Conservation (phyloP, 2,797 vertebrate species). For the Naso thynnoides region DNA sequence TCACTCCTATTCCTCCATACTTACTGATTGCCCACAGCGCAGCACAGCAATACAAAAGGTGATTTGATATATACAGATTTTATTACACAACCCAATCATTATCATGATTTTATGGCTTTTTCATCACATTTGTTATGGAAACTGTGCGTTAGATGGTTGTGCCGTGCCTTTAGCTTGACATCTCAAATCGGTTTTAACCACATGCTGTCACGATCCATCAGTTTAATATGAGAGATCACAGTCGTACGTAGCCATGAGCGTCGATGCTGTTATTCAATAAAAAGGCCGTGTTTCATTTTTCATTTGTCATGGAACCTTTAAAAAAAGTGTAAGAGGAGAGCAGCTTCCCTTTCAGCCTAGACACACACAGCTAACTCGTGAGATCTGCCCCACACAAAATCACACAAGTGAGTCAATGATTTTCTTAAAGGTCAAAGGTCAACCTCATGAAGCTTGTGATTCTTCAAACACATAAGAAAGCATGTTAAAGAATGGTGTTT, state of each 20-base stretch:
- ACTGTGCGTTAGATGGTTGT: constrained; percentile 68
- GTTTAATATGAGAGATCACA: constrained; percentile 83
- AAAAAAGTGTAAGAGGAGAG: constrained; percentile 26
- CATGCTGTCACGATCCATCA: constrained; percentile 79
- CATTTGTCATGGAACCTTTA: constrained; percentile 57
- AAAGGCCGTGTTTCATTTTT: constrained; percentile 74
- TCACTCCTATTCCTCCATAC: constrained; percentile 24
- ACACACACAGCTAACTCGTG: constrained; percentile 11
- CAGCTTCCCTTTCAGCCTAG: constrained; percentile 37
- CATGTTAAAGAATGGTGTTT: neutral
- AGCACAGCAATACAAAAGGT: constrained; percentile 65
- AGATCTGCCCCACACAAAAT: constrained; percentile 22
- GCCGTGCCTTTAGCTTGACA: constrained; percentile 67
- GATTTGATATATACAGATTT: constrained; percentile 83
- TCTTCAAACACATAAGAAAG: constrained; percentile 1
- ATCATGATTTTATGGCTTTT: constrained; percentile 81
- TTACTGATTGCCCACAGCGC: constrained; percentile 46
- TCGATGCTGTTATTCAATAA: constrained; percentile 80
- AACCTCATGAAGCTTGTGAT: neutral
- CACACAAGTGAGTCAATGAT: neutral
- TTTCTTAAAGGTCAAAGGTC: constrained; percentile 32
- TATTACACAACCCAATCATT: constrained; percentile 81
- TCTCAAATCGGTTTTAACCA: constrained; percentile 78
- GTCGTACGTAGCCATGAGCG: constrained; percentile 76
- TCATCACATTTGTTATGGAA: constrained; percentile 78